phyloP scores from a whole-genome alignment of 2,888 invertebrate genomes.

The Hylaea fasciaria region DNA sequence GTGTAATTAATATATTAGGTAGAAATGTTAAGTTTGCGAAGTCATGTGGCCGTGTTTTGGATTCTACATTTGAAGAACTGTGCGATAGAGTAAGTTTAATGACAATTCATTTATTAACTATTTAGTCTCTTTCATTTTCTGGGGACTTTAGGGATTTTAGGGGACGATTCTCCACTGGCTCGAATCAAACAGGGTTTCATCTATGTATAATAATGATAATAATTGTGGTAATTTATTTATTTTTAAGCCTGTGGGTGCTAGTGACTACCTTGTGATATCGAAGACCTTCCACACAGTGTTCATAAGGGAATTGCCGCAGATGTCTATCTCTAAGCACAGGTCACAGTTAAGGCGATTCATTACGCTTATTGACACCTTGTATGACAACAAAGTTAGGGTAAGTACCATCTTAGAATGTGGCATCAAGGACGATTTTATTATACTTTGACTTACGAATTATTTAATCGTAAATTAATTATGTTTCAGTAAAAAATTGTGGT shows the following conservation, averaged over 20 bases:
- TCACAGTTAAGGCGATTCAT: constrained; percentile 98
- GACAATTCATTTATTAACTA: no score
- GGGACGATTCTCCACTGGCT: no score
- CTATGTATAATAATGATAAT: no score
- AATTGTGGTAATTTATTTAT: constrained; percentile 7
- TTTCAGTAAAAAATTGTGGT: no score
- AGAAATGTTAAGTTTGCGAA: constrained; percentile 94
- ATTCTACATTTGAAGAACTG: constrained; percentile 94
- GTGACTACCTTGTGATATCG: constrained; percentile 96
- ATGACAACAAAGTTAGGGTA: constrained; percentile 94
- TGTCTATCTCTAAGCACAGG: constrained; percentile 89
- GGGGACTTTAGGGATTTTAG: no score
- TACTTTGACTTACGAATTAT: no score
- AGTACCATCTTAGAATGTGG: constrained; percentile 45
- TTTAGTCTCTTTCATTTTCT: no score
- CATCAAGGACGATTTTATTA: no score
- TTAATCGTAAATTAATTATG: no score
- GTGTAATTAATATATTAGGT: constrained; percentile 94
- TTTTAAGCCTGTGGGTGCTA: constrained; percentile 94
- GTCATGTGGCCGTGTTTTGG: constrained; percentile 96
- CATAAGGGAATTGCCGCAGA: constrained; percentile 93
- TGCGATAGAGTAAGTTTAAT: constrained; percentile 91
- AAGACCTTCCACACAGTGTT: constrained; percentile 98
- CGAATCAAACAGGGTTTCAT: no score
- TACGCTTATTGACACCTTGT: constrained; percentile 97